Evolutionary conservation across 2,888 invertebrate species (phyloP).

Genomic region (Lochmaea capreae): DNA sequence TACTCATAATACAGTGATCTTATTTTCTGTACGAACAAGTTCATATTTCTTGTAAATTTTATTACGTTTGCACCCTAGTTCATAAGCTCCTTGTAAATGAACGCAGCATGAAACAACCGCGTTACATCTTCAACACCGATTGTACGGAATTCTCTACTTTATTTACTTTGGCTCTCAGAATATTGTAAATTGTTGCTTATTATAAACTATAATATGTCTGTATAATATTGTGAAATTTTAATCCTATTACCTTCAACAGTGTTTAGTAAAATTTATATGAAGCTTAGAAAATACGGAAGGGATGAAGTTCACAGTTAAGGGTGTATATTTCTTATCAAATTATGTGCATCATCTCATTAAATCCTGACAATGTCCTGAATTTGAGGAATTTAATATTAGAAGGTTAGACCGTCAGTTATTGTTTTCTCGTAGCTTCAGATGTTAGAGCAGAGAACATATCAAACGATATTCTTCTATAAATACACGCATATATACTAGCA

Average conservation of each 20-base stretch:
- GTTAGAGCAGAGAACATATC: background rate
- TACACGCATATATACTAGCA: background rate
- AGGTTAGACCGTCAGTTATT: too few species aligned
- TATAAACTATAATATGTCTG: background rate
- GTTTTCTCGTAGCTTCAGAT: too few species aligned
- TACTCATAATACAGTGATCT: background rate
- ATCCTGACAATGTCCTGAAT: too few species aligned
- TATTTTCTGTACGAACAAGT: constrained; percentile 8
- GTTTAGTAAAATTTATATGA: background rate
- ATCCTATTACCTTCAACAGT: background rate
- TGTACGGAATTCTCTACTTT: background rate
- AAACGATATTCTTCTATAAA: background rate
- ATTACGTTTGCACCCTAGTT: constrained; percentile 1
- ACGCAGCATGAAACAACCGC: background rate
- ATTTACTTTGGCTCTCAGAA: background rate
- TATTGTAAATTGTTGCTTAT: background rate
- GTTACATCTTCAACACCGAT: background rate
- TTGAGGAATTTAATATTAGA: too few species aligned
- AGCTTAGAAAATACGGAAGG: too few species aligned
- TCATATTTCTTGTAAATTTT: constrained; percentile 11
- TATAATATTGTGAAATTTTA: background rate
- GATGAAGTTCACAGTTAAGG: too few species aligned
- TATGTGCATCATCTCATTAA: too few species aligned
- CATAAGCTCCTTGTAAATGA: background rate
- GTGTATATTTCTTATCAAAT: too few species aligned